These are phyloP conservation scores for Ferrisia virgata DNA, from an alignment of 2,888 invertebrate species.

Conservation along the genomic window DNA sequence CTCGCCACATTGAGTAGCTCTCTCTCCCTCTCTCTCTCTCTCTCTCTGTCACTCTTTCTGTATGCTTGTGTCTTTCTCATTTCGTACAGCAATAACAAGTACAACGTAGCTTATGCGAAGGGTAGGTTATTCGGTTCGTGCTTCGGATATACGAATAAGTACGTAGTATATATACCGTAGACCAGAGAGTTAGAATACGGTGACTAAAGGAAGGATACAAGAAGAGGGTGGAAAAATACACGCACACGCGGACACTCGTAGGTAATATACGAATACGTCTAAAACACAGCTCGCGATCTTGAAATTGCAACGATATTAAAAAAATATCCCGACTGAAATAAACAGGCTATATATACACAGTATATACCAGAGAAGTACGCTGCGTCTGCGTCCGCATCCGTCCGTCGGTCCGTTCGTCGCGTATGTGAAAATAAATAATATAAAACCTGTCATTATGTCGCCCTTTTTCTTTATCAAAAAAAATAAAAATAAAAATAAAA, in stretches of 20 bases:
- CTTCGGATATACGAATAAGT: too few relatives aligned
- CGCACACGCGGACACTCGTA: not conserved
- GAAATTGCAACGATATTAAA: slow-evolving; percentile 14
- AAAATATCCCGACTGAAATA: not conserved
- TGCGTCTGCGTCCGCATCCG: too few relatives aligned
- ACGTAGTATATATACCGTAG: not conserved
- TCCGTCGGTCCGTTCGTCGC: too few relatives aligned
- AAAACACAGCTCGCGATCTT: slow-evolving; percentile 11
- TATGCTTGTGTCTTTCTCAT: too few relatives aligned
- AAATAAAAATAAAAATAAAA: not conserved
- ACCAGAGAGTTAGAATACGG: not conserved
- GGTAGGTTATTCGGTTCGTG: too few relatives aligned
- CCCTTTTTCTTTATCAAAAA: not conserved
- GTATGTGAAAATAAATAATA: slow-evolving; percentile 19
- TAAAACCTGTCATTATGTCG: slow-evolving; percentile 28
- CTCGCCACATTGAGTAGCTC: not conserved
- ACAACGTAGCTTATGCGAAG: too few relatives aligned
- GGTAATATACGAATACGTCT: not conserved
- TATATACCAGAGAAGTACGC: too few relatives aligned
- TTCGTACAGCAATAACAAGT: too few relatives aligned
- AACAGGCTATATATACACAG: not conserved
- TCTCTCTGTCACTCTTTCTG: too few relatives aligned
- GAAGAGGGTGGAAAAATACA: too few relatives aligned
- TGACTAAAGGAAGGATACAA: too few relatives aligned
- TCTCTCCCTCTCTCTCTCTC: not conserved